phyloP scores from a whole-genome alignment of 2,113 vertebrate genomes.

The Heterotilapia buettikoferi region DNA sequence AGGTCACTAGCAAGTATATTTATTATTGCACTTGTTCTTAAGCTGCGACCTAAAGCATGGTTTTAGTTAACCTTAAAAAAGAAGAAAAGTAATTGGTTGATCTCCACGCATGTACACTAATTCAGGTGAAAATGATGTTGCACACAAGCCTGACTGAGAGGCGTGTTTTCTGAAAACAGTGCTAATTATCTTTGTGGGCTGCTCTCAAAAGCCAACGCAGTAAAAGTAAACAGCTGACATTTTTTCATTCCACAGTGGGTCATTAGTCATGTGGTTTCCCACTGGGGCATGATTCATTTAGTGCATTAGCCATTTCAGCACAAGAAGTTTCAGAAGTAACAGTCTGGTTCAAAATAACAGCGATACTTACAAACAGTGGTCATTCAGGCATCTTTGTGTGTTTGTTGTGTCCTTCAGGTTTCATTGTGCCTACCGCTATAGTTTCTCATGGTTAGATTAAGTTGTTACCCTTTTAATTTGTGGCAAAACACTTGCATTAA shows the following conservation, averaged over 20 bases:
- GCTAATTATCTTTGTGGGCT: background rate
- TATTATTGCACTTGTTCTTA: background rate
- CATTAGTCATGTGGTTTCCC: background rate
- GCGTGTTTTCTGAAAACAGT: background rate
- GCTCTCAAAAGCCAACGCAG: background rate
- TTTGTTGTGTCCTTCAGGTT: background rate
- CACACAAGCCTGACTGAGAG: background rate
- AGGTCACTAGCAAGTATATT: background rate
- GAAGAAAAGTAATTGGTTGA: background rate
- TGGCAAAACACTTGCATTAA: background rate
- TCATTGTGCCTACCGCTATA: background rate
- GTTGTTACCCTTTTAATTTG: background rate
- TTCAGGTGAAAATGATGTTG: background rate
- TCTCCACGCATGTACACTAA: accelerated
- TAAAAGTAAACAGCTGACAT: background rate
- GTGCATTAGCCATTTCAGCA: background rate
- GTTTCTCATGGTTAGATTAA: background rate
- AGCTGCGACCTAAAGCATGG: background rate
- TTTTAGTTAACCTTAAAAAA: background rate
- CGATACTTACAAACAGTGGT: background rate
- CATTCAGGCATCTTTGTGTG: background rate
- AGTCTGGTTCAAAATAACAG: background rate
- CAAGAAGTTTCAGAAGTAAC: background rate
- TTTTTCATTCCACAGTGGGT: background rate
- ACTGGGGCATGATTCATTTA: background rate